phyloP scores from a whole-genome alignment of 2,113 vertebrate genomes.

The Clupea harengus region DNA sequence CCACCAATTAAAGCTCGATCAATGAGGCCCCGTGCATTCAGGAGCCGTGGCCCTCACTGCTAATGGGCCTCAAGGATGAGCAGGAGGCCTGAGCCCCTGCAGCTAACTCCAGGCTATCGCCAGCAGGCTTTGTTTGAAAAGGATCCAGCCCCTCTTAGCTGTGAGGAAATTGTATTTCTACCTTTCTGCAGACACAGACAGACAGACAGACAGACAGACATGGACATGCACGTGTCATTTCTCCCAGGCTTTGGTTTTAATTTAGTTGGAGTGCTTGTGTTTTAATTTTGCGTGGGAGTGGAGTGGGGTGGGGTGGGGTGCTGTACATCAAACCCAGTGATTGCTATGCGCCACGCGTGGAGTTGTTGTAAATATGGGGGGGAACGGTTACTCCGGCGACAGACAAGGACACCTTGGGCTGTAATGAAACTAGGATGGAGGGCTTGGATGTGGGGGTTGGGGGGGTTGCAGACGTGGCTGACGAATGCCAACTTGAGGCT shows the following conservation, averaged over 20 bases:
- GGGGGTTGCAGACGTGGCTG: background rate
- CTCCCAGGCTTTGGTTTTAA: background rate
- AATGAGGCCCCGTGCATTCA: slow-evolving; percentile 21
- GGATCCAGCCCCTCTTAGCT: background rate
- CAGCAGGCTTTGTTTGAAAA: background rate
- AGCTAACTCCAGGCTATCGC: background rate
- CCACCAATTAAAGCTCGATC: slow-evolving; percentile 48
- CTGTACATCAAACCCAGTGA: too few species aligned
- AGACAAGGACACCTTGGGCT: slow-evolving; percentile 1
- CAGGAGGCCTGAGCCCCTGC: background rate
- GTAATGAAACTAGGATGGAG: background rate
- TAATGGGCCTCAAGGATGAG: slow-evolving; percentile 25
- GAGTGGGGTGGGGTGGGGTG: background rate
- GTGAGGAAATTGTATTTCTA: background rate
- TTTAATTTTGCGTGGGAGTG: too few species aligned
- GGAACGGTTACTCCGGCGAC: background rate
- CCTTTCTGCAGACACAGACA: background rate
- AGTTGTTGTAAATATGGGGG: background rate
- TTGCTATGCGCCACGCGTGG: too few species aligned
- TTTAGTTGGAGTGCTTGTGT: too few species aligned
- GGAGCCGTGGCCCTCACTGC: slow-evolving; percentile 1
- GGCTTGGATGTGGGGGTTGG: background rate
- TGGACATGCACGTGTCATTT: background rate
- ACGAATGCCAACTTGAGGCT: background rate
- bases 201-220: background rate